Percentiles rank a stretch among this genome's conserved stretches.
phyloP scores from a whole-genome alignment of 1,140 invertebrate species.

The Drosophila rufa region DNA sequence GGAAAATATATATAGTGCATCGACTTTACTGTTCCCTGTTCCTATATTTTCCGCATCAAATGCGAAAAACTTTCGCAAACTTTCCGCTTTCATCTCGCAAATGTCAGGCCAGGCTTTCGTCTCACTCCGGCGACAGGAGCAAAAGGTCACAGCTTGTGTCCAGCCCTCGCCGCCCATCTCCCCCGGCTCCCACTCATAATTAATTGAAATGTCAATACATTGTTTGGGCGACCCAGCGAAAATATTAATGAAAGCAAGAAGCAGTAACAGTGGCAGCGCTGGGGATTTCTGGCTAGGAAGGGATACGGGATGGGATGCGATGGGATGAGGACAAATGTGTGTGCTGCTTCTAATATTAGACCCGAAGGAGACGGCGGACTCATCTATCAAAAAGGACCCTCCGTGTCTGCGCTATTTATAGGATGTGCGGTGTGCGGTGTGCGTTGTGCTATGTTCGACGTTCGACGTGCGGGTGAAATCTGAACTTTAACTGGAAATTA shows the following conservation, averaged over 20 bases:
- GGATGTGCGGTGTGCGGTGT: conserved; percentile 14
- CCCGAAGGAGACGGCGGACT: conserved; percentile 38
- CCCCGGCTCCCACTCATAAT: conserved; percentile 49
- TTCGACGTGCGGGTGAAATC: conserved; percentile 30
- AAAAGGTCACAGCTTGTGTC: conserved; percentile 66
- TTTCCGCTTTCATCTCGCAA: conserved; percentile 36
- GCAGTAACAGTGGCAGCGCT: conserved; percentile 6
- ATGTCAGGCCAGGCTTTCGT: conserved; percentile 29
- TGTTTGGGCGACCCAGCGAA: conserved; percentile 57
- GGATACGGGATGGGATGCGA: neutral
- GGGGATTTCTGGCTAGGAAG: neutral
- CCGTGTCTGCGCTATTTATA: conserved; percentile 59
- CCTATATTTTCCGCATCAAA: neutral
- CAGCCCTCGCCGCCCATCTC: conserved; percentile 3
- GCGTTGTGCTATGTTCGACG: neutral
- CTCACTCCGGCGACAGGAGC: conserved; percentile 33
- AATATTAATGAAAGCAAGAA: conserved; percentile 65
- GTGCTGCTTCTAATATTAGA: conserved; percentile 55
- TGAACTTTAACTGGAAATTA: conserved; percentile 77
- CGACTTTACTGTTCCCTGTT: neutral
- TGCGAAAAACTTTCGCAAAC: conserved; percentile 6
- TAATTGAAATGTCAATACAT: conserved; percentile 84
- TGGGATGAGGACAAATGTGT: conserved; percentile 16
- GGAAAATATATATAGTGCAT: neutral
- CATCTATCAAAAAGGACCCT: conserved; percentile 62